Conservation (phyloP, 2,888 invertebrate genomes). For the Parthenolecanium corni region DNA sequence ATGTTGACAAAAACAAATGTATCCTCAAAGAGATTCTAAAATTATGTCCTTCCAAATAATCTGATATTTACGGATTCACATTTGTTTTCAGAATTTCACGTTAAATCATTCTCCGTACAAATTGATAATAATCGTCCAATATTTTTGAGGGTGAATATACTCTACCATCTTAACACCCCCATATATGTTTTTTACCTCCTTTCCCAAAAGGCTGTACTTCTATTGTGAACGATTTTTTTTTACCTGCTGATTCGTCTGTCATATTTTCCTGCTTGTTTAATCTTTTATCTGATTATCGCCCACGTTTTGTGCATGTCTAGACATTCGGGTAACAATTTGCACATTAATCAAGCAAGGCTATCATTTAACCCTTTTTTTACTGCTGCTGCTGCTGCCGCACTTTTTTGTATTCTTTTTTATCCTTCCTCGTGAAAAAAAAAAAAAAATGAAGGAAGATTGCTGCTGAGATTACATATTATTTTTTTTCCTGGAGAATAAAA, state of each 20-base stretch:
- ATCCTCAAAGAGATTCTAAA: no score
- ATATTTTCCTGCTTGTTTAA: constrained; percentile 19
- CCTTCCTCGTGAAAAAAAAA: not conserved
- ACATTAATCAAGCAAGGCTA: constrained; percentile 26
- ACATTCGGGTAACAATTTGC: constrained; percentile 26
- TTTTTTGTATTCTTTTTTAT: no score
- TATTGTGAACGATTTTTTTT: constrained; percentile 21
- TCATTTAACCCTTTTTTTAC: constrained; percentile 23
- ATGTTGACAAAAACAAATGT: no score
- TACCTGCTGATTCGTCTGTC: constrained; percentile 21
- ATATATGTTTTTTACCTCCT: constrained; percentile 1
- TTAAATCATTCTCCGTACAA: constrained; percentile 17
- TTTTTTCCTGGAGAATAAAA: not conserved
- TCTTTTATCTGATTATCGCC: constrained; percentile 27
- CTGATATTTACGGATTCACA: not conserved
- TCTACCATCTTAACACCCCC: constrained; percentile 20
- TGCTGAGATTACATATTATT: constrained; percentile 13
- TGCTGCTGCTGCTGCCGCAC: no score
- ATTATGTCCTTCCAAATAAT: no score
- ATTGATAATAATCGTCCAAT: constrained; percentile 24
- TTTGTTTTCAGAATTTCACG: constrained; percentile 13
- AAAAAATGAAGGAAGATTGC: not conserved
- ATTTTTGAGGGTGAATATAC: constrained; percentile 25
- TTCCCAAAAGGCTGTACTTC: not conserved
- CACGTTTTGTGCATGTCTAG: constrained; percentile 28